These are phyloP conservation scores for Mystacides longicornis DNA, from an alignment of 2,888 invertebrate genomes.

Conservation along the genomic window DNA sequence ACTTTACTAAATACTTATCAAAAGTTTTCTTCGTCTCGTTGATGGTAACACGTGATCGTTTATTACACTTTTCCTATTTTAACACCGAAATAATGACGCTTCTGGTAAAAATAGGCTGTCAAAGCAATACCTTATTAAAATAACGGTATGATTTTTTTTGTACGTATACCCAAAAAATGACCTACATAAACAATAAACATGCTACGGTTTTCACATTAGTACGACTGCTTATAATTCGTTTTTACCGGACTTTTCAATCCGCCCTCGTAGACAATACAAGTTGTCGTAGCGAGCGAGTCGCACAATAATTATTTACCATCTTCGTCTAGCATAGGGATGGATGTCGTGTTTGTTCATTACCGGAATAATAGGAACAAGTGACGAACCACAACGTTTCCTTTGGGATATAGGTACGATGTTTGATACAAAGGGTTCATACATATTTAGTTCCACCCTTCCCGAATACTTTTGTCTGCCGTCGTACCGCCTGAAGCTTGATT, in stretches of 20 bases:
- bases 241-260: not conserved
- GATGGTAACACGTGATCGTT: not conserved
- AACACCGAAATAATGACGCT: not conserved
- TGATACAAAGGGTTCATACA: too few relatives aligned
- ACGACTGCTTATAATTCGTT: not conserved
- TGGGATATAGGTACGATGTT: too few relatives aligned
- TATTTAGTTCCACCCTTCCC: too few relatives aligned
- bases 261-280: not conserved
- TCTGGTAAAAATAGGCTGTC: not conserved
- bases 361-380: too few relatives aligned
- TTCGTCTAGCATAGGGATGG: too few relatives aligned
- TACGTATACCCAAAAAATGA: not conserved
- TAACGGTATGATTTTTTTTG: not conserved
- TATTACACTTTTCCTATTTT: not conserved
- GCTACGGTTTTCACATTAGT: not conserved
- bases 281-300: too few relatives aligned
- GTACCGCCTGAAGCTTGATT: too few relatives aligned
- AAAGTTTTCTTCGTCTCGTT: not conserved
- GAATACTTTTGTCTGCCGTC: too few relatives aligned
- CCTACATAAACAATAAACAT: not conserved
- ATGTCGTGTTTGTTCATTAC: too few relatives aligned
- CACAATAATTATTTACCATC: too few relatives aligned
- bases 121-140: not conserved
- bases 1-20: not conserved
- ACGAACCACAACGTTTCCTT: too few relatives aligned